phyloP scores from a whole-genome alignment of 2,888 invertebrate genomes.

The Philereme transversata region DNA sequence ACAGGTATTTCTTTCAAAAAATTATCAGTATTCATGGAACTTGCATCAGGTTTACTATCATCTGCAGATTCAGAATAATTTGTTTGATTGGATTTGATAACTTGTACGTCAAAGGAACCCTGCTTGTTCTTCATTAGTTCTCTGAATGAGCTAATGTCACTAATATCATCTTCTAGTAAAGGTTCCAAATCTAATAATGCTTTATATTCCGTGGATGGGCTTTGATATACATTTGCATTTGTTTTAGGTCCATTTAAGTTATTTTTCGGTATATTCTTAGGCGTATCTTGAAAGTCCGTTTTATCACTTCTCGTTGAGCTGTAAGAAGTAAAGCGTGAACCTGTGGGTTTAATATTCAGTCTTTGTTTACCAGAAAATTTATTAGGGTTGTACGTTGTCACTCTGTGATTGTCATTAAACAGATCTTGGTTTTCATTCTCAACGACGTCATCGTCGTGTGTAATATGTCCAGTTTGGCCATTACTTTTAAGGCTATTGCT shows the following conservation, averaged over 20 bases:
- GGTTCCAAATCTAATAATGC: conserved; percentile 83
- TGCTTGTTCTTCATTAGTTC: conserved; percentile 77
- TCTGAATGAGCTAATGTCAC: conserved; percentile 75
- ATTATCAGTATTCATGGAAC: conserved; percentile 71
- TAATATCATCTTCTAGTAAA: conserved; percentile 83
- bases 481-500: conserved; percentile 76
- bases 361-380: conserved; percentile 67
- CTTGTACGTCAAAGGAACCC: conserved; percentile 80
- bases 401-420: conserved; percentile 68
- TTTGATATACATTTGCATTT: conserved; percentile 52
- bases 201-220: conserved; percentile 76
- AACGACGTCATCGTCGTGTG: conserved; percentile 69
- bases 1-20: conserved; percentile 53
- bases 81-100: conserved; percentile 75
- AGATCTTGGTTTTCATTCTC: conserved; percentile 74
- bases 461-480: conserved; percentile 70
- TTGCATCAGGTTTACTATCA: conserved; percentile 75
- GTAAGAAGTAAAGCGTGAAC: conserved; percentile 58
- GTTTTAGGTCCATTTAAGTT: conserved; percentile 51
- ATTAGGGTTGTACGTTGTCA: conserved; percentile 77
- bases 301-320: conserved; percentile 52
- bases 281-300: conserved; percentile 44
- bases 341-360: conserved; percentile 65
- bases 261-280: conserved; percentile 51
- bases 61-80: conserved; percentile 49